Evolutionary conservation across 2,113 vertebrate genomes (phyloP).

Genomic region (Alligator mississippiensis): DNA sequence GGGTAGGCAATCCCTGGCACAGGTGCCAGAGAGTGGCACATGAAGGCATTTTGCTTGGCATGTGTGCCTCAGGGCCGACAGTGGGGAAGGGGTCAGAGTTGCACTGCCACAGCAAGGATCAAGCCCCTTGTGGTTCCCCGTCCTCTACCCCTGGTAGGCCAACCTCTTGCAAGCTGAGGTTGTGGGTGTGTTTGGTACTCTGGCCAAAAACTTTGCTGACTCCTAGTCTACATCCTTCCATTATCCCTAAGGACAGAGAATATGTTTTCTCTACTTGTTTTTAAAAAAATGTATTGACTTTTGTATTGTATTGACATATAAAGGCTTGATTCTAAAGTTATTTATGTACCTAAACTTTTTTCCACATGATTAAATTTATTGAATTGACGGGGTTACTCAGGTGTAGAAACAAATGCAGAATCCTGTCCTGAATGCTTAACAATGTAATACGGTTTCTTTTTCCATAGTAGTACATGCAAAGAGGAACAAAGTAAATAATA

Average conservation of each 20-base stretch:
- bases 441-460: background rate
- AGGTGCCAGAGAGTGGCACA: too few relatives aligned
- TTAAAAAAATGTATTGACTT: background rate
- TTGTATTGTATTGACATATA: background rate
- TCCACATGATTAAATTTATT: background rate
- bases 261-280: rapidly evolving
- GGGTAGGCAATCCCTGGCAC: too few relatives aligned
- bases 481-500: background rate
- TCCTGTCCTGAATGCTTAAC: background rate
- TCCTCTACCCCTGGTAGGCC: too few relatives aligned
- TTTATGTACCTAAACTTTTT: background rate
- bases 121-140: too few relatives aligned
- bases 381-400: background rate
- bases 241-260: background rate
- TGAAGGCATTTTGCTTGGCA: too few relatives aligned
- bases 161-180: too few relatives aligned
- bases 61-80: too few relatives aligned
- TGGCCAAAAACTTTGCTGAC: too few relatives aligned
- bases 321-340: background rate
- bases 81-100: too few relatives aligned
- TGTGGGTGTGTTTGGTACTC: too few relatives aligned
- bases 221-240: background rate
- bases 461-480: background rate
- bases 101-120: too few relatives aligned
- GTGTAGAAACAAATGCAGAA: background rate